Base-by-base conservation (phyloP, 92 coral and sea anemone genomes). In the Muricea muricata region DNA sequence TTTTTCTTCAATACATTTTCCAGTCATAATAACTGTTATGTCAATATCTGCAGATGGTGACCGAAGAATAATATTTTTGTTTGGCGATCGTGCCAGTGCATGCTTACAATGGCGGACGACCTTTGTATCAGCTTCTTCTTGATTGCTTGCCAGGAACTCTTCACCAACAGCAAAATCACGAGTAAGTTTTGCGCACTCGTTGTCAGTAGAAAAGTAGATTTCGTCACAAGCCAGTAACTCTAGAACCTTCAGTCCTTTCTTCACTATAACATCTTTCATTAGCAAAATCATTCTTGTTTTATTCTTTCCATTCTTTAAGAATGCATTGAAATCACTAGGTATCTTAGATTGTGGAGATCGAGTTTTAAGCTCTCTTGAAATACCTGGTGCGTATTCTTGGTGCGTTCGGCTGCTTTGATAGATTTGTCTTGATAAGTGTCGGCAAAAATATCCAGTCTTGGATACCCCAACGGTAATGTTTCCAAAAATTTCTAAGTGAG, bases 261-360 rank as follows among this genome's bases (percentile, higher is more conserved):
- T 41, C 20, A 69, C 11, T 4, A 69, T 14, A 1, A 69, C 75
- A 0, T 69, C 75, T 31, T 4, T 34, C 75, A 69, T 69, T 41
- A 33, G 20, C 52, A 31, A 1, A 3, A 31, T 41, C 75, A 69
- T 5, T 13, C 75, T 34, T 26, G 23, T 69, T 9, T 69, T 69
- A 9, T 69, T 69, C 52, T 69, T 46, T 10, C 79, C 79, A 73
- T 73, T 73, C 25, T 73, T 2, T 73, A 73, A 45, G 37, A 73
- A 73, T 0, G 1, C 58, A 46, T 5, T 2, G 15, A 46, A 73
- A 73, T 73, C 60, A 8, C 79, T 40, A 1, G 47, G 75, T 1
- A 35, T 69, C 75, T 75, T 75, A 48, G 66, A 75, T 75, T 54
- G 18, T 4, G 61, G 61, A 4, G 80, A 75, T 50, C 41, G 33